Conservation (phyloP, 2,797 vertebrate species). For the Ibycter americanus region DNA sequence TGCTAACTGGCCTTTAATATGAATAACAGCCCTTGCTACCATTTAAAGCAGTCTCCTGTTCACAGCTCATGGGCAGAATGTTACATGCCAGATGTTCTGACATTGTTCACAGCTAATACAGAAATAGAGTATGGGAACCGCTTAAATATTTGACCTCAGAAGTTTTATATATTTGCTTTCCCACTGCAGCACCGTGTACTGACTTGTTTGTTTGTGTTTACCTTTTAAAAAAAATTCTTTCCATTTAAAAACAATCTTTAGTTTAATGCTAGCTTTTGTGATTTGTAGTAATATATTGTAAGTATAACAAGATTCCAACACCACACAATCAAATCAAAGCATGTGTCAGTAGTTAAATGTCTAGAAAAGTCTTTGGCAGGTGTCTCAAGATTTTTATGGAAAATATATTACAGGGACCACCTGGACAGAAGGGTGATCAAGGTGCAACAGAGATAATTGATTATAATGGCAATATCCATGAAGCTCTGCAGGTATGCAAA, state of each 20-base stretch:
- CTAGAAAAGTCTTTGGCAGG: background rate
- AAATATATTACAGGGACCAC: constrained; percentile 85
- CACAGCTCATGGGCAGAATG: background rate
- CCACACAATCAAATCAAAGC: background rate
- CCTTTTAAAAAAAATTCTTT: background rate
- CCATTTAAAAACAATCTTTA: background rate
- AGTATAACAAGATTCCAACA: background rate
- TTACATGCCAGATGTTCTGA: background rate
- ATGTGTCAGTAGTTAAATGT: background rate
- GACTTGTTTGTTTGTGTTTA: background rate
- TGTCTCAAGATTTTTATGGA: background rate
- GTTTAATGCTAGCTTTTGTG: background rate
- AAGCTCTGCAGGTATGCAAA: constrained; percentile 91
- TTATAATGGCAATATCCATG: constrained; percentile 97
- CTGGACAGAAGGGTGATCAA: constrained; percentile 95
- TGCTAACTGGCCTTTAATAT: background rate
- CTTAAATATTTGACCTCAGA: background rate
- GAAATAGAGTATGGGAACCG: background rate
- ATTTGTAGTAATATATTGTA: background rate
- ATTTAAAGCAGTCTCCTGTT: background rate
- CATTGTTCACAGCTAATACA: background rate
- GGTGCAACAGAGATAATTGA: constrained; percentile 98
- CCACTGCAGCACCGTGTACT: background rate
- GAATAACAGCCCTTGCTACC: background rate
- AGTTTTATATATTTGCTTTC: background rate